A percentile compares a stretch with the other conserved stretches of the same genome.
Conservation (phyloP, 2,797 vertebrate species). For the Smutsia gigantea region DNA sequence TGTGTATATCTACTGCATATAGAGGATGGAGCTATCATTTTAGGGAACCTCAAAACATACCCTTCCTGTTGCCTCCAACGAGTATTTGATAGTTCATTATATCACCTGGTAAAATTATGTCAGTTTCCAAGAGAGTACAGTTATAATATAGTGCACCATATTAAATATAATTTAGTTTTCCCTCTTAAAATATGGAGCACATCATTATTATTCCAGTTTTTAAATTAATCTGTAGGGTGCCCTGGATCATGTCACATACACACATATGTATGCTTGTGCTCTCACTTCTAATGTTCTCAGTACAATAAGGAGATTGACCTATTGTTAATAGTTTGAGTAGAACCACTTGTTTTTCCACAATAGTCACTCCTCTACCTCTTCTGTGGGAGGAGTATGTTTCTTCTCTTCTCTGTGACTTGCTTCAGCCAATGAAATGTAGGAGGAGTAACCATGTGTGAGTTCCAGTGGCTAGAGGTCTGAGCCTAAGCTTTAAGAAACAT, state of each 20-base stretch:
- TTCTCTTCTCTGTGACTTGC: not conserved
- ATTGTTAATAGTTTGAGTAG: not conserved
- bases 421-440: not conserved
- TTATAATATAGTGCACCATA: not conserved
- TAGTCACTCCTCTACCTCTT: not conserved
- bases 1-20: not conserved
- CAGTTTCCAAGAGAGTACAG: not conserved
- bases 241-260: not conserved
- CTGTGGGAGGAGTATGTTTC: not conserved
- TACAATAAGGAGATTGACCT: not conserved
- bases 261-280: no score
- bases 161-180: not conserved
- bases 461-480: not conserved
- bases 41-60: not conserved
- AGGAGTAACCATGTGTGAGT: not conserved
- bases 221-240: not conserved
- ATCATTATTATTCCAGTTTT: not conserved
- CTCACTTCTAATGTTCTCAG: not conserved
- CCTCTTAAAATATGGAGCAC: not conserved
- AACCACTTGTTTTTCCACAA: not conserved
- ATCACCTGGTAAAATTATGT: not conserved
- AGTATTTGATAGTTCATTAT: not conserved
- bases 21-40: not conserved
- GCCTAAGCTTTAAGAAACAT: not conserved
- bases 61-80: not conserved